Conservation (phyloP, 2,888 invertebrate genomes). For the Drosophila prolongata region DNA sequence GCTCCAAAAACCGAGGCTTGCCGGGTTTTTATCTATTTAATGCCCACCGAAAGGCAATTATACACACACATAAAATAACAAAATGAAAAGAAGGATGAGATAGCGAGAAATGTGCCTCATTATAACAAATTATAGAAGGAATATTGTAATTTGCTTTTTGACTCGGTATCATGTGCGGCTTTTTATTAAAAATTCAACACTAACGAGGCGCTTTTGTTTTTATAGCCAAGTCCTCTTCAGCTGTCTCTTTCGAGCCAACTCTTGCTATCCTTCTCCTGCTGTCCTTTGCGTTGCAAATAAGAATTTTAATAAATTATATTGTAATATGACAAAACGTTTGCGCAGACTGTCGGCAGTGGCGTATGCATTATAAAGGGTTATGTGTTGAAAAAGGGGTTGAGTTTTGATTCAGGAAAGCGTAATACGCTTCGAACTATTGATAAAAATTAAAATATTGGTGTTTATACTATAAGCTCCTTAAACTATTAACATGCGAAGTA, state of each 20-base stretch:
- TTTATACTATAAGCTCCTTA: too few species aligned
- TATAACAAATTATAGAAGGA: slow-evolving; percentile 32
- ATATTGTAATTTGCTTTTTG: slow-evolving; percentile 51
- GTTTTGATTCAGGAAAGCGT: background rate
- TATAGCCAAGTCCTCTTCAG: slow-evolving; percentile 15
- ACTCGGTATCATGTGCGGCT: slow-evolving; percentile 44
- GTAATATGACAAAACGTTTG: slow-evolving; percentile 60
- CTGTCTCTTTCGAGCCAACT: slow-evolving; percentile 12
- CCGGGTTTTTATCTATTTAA: slow-evolving; percentile 30
- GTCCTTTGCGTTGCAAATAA: slow-evolving; percentile 55
- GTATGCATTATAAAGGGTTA: background rate
- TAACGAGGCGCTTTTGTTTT: slow-evolving; percentile 67
- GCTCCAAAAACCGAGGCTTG: slow-evolving; percentile 1
- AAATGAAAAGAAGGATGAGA: background rate
- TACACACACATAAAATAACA: slow-evolving; percentile 20
- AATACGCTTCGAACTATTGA: background rate
- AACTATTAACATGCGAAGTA: too few species aligned
- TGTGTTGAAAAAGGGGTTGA: slow-evolving; percentile 3
- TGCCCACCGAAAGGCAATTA: slow-evolving; percentile 33
- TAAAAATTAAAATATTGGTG: too few species aligned
- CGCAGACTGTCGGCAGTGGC: slow-evolving; percentile 15
- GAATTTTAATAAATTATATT: slow-evolving; percentile 78
- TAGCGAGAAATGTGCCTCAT: slow-evolving; percentile 25
- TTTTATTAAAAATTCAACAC: slow-evolving; percentile 72
- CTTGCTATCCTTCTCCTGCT: slow-evolving; percentile 15